Conservation (phyloP, 2,888 invertebrate genomes). For the Acronicta psi region DNA sequence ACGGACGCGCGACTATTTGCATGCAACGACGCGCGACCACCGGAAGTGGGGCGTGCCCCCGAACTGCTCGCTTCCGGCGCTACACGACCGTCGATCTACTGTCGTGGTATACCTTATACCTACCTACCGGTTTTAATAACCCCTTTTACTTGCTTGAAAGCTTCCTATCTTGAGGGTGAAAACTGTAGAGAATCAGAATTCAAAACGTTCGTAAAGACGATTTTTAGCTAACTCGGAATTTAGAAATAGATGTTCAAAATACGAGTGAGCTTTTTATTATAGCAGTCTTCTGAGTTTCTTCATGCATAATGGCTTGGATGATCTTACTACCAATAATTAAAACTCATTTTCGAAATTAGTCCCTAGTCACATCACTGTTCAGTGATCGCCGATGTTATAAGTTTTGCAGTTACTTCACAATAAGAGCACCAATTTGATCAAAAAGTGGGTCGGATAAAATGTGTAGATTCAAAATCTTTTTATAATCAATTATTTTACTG, state of each 20-base stretch:
- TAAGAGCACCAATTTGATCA: neutral
- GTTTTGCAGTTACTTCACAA: too few relatives aligned
- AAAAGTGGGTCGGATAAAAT: neutral
- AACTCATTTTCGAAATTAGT: too few relatives aligned
- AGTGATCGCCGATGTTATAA: too few relatives aligned
- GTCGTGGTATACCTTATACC: slow-evolving; percentile 50
- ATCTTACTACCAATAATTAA: too few relatives aligned
- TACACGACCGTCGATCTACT: slow-evolving; percentile 53
- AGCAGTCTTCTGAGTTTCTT: too few relatives aligned
- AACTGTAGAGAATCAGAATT: slow-evolving; percentile 1
- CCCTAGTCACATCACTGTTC: too few relatives aligned
- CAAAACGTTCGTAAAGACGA: neutral
- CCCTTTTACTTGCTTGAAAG: slow-evolving; percentile 38
- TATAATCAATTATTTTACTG: too few relatives aligned
- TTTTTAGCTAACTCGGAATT: too few relatives aligned
- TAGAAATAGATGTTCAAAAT: too few relatives aligned
- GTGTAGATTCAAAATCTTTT: too few relatives aligned
- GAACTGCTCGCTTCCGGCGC: slow-evolving; percentile 83
- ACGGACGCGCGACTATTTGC: slow-evolving; percentile 74
- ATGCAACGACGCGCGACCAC: slow-evolving; percentile 84
- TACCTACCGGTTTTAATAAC: slow-evolving; percentile 48
- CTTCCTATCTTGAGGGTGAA: slow-evolving; percentile 24
- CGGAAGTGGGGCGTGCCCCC: slow-evolving; percentile 84
- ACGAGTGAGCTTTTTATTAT: too few relatives aligned
- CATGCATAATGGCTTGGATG: too few relatives aligned